Evolutionary conservation across 2,888 invertebrate genomes (phyloP).

Genomic region (Agrochola lychnidis): DNA sequence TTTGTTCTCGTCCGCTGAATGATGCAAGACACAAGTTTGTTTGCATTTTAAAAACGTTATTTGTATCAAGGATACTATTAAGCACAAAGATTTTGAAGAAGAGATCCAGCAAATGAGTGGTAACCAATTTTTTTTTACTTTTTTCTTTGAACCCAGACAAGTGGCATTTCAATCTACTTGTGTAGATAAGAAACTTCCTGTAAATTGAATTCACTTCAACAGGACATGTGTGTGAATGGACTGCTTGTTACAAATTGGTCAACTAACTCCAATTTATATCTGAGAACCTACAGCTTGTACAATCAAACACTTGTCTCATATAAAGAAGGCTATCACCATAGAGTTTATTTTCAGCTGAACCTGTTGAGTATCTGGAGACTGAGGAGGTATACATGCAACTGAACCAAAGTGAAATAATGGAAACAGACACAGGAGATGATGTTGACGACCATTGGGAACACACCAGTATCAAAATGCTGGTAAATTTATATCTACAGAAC

Average conservation of each 20-base stretch:
- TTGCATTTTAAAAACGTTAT: constrained; percentile 65
- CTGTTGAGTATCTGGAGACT: constrained; percentile 80
- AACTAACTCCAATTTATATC: constrained; percentile 42
- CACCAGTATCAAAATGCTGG: constrained; percentile 77
- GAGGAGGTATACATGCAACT: constrained; percentile 79
- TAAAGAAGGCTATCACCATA: constrained; percentile 58
- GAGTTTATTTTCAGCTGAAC: constrained; percentile 76
- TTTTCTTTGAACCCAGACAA: constrained; percentile 25
- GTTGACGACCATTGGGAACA: constrained; percentile 86
- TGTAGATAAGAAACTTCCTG: constrained; percentile 50
- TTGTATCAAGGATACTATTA: constrained; percentile 26
- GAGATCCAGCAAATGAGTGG: constrained; percentile 63
- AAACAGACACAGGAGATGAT: constrained; percentile 79
- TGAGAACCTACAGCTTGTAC: constrained; percentile 34
- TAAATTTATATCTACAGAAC: constrained; percentile 83
- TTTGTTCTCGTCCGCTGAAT: constrained; percentile 86
- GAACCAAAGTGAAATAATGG: constrained; percentile 78
- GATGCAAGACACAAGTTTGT: constrained; percentile 81
- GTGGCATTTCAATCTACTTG: constrained; percentile 25
- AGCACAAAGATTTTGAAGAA: constrained; percentile 50
- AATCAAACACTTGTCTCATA: constrained; percentile 17
- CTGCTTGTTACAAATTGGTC: constrained; percentile 51
- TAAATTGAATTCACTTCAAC: constrained; percentile 44
- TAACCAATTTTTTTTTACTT: constrained; percentile 53
- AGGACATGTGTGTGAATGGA: constrained; percentile 44